These are phyloP conservation scores for Pan troglodytes DNA, from an alignment of 2,113 vertebrate species.

Conservation along the genomic window DNA sequence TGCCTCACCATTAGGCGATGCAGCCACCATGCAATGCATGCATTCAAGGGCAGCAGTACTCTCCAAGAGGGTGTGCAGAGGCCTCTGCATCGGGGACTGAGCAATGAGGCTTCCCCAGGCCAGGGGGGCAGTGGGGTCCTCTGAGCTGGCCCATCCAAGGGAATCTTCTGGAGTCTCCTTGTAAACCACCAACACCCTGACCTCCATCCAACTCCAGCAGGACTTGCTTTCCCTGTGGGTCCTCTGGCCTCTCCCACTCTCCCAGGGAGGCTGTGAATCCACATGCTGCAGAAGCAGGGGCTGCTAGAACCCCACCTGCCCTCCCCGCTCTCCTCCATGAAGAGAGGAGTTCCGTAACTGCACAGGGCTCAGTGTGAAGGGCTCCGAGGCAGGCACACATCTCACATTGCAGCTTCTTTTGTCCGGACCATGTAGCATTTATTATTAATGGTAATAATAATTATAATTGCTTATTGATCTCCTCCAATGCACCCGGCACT, in stretches of 20 bases:
- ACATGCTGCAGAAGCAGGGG: background rate
- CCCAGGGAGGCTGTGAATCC: background rate
- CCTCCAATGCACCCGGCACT: background rate
- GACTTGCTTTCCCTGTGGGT: background rate
- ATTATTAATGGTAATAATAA: constrained; percentile 36
- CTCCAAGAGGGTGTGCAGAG: background rate
- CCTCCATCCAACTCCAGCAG: background rate
- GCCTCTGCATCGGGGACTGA: background rate
- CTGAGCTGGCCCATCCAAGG: background rate
- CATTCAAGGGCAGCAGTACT: fast-evolving
- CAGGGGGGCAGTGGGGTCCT: background rate
- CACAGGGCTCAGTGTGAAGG: background rate
- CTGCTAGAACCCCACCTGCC: background rate
- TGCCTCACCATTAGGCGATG: fast-evolving
- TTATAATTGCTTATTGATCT: constrained; percentile 29
- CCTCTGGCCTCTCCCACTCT: background rate
- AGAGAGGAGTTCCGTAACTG: fast-evolving
- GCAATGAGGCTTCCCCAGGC: background rate
- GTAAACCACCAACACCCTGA: background rate
- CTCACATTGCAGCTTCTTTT: fast-evolving
- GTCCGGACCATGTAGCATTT: background rate
- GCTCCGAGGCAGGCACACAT: background rate
- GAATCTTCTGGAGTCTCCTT: background rate
- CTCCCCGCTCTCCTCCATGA: fast-evolving
- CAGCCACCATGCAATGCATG: fast-evolving